Evolutionary conservation across 2,797 vertebrate genomes (phyloP).

Genomic region (Tiaroga cobitis): DNA sequence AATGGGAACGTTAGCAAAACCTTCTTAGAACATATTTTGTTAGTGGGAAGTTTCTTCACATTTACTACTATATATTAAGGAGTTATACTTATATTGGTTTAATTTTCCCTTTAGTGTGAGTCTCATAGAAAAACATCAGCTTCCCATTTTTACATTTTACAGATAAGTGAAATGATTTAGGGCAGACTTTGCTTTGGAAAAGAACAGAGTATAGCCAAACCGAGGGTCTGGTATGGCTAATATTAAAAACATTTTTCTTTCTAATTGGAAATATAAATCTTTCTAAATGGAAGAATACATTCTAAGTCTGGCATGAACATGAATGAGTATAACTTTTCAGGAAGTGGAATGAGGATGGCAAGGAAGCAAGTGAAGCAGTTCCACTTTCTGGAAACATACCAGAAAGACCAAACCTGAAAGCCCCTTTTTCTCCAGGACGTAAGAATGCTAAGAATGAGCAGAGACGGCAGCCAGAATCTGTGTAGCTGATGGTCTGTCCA

Average conservation of each 20-base stretch:
- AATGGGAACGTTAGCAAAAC: neutral
- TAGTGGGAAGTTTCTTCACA: neutral
- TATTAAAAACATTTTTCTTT: neutral
- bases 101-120: neutral
- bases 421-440: neutral
- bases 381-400: neutral
- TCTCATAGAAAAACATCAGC: neutral
- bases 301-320: neutral
- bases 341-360: constrained; percentile 1
- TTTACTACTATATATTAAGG: neutral
- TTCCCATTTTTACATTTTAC: neutral
- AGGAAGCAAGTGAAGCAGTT: constrained; percentile 1
- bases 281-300: neutral
- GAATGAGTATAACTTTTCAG: constrained; percentile 5
- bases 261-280: neutral
- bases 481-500: constrained; percentile 66
- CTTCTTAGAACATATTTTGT: neutral
- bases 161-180: neutral
- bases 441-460: neutral
- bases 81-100: neutral
- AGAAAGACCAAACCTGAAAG: neutral
- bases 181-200: neutral
- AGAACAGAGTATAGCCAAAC: neutral
- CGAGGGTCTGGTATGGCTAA: neutral
- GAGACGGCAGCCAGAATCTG: constrained; percentile 61